These are phyloP conservation scores for Forpus xanthops DNA, from an alignment of 2,797 vertebrate genomes.

Conservation along the genomic window DNA sequence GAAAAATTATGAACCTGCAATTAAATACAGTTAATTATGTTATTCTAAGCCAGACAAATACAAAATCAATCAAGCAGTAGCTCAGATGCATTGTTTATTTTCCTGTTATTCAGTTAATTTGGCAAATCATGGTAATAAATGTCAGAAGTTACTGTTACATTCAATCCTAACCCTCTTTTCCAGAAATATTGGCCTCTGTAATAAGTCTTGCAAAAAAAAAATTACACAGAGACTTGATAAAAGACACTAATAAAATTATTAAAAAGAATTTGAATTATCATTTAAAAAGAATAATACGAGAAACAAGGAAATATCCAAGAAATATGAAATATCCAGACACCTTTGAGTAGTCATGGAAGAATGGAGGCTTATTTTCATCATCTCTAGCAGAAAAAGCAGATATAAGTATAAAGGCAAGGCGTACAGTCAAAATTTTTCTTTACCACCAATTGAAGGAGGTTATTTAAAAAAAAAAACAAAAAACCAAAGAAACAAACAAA, in stretches of 20 bases:
- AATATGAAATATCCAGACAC: not conserved
- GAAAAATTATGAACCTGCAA: not conserved
- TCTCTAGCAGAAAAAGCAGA: not conserved
- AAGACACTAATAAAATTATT: not conserved
- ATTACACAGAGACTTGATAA: not conserved
- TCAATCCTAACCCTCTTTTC: not conserved
- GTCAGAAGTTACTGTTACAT: not conserved
- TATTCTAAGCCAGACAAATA: not conserved
- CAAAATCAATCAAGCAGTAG: not conserved
- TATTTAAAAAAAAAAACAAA: not conserved
- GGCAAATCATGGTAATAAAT: not conserved
- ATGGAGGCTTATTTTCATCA: not conserved
- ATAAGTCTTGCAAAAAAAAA: not conserved
- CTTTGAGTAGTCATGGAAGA: not conserved
- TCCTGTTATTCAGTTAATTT: not conserved
- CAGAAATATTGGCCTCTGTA: not conserved
- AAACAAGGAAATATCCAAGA: not conserved
- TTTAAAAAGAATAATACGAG: not conserved
- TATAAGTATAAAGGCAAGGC: not conserved
- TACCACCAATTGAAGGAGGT: not conserved
- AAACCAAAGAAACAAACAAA: no score
- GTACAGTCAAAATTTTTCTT: not conserved
- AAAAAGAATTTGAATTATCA: not conserved
- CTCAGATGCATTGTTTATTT: not conserved
- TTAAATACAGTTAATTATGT: not conserved